A percentile compares a stretch with the other conserved stretches of the same genome.
Evolutionary conservation across 2,888 invertebrate species (phyloP).

Genomic region (Mythimna loreyi): DNA sequence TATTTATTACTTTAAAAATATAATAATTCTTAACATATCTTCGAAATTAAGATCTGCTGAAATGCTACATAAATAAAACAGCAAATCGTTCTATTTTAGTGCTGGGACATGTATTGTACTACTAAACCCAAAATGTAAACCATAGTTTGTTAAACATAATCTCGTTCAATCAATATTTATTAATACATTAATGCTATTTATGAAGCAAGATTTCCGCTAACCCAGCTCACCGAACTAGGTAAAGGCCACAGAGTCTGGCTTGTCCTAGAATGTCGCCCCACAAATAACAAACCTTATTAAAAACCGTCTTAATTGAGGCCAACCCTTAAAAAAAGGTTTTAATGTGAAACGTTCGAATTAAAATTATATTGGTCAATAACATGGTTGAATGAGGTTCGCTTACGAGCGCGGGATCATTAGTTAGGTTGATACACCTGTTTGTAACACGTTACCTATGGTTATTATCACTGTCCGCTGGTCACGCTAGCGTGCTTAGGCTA

Average conservation of each 20-base stretch:
- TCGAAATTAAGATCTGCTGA: background rate
- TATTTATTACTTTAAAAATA: too few species aligned
- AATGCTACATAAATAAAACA: background rate
- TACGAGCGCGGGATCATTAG: conserved; percentile 34
- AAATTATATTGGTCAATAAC: conserved; percentile 31
- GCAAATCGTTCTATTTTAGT: background rate
- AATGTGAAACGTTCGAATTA: conserved; percentile 20
- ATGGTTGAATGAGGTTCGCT: conserved; percentile 32
- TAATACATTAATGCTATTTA: conserved; percentile 30
- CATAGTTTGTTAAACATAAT: background rate
- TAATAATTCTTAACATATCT: background rate
- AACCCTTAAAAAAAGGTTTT: conserved; percentile 35
- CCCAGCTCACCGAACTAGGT: conserved; percentile 51
- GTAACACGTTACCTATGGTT: conserved; percentile 65
- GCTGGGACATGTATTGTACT: too few species aligned
- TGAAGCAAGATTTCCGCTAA: conserved; percentile 42
- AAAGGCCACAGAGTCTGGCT: conserved; percentile 53
- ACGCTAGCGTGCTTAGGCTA: conserved; percentile 75
- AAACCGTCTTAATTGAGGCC: conserved; percentile 55
- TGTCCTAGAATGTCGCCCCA: conserved; percentile 51
- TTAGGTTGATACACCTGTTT: conserved; percentile 55
- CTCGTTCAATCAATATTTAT: conserved; percentile 21
- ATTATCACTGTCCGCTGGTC: conserved; percentile 64
- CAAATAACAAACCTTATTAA: conserved; percentile 54
- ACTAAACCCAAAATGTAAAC: conserved; percentile 3